These are phyloP conservation scores for Gambelia wislizenii DNA, from an alignment of 2,797 vertebrate genomes.

Conservation along the genomic window DNA sequence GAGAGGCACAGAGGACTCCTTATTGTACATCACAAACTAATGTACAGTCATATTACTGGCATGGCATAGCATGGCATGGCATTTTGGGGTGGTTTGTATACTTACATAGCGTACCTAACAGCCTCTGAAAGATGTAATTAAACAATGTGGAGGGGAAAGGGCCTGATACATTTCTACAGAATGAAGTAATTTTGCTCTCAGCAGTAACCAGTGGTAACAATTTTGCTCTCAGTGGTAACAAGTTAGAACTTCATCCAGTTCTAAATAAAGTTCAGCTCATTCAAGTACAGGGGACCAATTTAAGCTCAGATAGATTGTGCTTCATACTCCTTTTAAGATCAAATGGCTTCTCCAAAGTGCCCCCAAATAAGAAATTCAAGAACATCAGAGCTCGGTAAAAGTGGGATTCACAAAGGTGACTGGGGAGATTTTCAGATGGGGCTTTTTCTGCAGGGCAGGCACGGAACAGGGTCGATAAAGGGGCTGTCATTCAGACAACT, in stretches of 20 bases:
- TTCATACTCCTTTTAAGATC: background rate
- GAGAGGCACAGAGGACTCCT: background rate
- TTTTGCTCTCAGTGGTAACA: no score
- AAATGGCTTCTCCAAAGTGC: background rate
- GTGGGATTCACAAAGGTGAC: background rate
- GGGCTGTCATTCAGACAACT: no score
- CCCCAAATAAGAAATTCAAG: background rate
- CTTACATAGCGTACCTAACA: background rate
- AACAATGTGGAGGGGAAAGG: conserved; percentile 25
- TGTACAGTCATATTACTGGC: background rate
- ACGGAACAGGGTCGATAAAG: no score
- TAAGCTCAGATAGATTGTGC: background rate
- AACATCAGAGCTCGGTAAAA: background rate
- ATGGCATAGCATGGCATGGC: background rate
- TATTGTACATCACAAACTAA: background rate
- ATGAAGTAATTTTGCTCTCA: conserved; percentile 23
- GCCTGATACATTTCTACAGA: accelerated
- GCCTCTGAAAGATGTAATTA: conserved; percentile 17
- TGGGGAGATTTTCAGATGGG: no score
- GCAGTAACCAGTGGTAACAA: background rate
- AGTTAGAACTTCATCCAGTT: background rate
- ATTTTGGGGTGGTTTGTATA: background rate
- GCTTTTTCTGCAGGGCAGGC: no score
- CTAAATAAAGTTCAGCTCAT: background rate
- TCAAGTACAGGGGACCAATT: background rate